These are phyloP conservation scores for Thecocarcelia acutangulata DNA, from an alignment of 2,888 invertebrate species.

Conservation along the genomic window DNA sequence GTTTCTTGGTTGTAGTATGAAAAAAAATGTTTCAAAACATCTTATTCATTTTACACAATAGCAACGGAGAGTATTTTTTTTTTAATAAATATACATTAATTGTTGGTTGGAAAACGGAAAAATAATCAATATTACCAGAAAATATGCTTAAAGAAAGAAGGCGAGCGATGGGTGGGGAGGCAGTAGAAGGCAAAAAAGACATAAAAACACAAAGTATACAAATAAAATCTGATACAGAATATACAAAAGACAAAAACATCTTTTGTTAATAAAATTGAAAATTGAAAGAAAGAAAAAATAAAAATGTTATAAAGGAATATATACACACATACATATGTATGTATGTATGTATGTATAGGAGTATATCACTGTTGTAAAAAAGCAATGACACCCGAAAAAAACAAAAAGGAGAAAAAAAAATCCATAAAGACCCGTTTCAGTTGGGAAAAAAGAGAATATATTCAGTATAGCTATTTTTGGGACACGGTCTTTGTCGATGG, in stretches of 20 bases:
- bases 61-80: too few relatives aligned
- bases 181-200: conserved; percentile 4
- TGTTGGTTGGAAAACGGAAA: conserved; percentile 7
- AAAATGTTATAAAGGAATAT: conserved; percentile 14
- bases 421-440: background rate
- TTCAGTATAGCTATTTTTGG: conserved; percentile 51
- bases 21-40: too few relatives aligned
- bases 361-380: conserved; percentile 3
- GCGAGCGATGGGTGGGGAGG: background rate
- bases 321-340: background rate
- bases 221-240: conserved; percentile 52
- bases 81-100: background rate
- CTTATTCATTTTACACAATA: too few relatives aligned
- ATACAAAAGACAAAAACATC: conserved; percentile 50
- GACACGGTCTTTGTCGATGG: conserved; percentile 16
- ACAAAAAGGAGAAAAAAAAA: background rate
- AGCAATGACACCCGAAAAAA: conserved; percentile 37
- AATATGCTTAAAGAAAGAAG: background rate
- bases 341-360: background rate
- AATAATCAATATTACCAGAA: conserved; percentile 37
- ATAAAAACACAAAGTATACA: conserved; percentile 31
- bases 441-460: conserved; percentile 14
- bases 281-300: background rate
- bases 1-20: too few relatives aligned
- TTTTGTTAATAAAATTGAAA: conserved; percentile 54